phyloP scores from a whole-genome alignment of 2,113 vertebrate genomes.

The Lota lota region DNA sequence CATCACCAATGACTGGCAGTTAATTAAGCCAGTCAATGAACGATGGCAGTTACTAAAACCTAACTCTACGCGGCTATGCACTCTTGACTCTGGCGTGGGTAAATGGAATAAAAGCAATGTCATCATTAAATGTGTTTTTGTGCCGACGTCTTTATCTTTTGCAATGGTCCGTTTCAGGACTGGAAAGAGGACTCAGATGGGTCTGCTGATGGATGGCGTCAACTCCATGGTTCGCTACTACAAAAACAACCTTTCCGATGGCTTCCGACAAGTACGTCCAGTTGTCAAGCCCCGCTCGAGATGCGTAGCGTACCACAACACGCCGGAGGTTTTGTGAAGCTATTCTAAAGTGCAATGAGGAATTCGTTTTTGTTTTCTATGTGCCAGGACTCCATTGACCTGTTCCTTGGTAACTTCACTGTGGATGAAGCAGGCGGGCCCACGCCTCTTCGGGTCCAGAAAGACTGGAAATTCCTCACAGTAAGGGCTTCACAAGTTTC shows the following conservation, averaged over 20 bases:
- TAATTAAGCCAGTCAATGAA: too few relatives aligned
- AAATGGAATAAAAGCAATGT: neutral
- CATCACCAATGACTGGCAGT: too few relatives aligned
- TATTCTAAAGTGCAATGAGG: too few relatives aligned
- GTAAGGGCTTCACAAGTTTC: slow-evolving; percentile 55
- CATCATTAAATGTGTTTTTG: neutral
- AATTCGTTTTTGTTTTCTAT: neutral
- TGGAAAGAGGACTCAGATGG: slow-evolving; percentile 92
- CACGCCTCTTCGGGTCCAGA: slow-evolving; percentile 84
- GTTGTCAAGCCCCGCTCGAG: too few relatives aligned
- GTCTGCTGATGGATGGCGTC: slow-evolving; percentile 95
- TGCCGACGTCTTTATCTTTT: neutral
- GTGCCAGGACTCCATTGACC: slow-evolving; percentile 90
- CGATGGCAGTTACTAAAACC: too few relatives aligned
- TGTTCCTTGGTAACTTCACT: slow-evolving; percentile 95
- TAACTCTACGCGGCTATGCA: too few relatives aligned
- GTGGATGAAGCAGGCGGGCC: slow-evolving; percentile 88
- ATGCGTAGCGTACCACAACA: too few relatives aligned
- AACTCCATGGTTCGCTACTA: slow-evolving; percentile 96
- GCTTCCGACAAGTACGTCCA: slow-evolving; percentile 88
- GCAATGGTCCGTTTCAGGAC: slow-evolving; percentile 73
- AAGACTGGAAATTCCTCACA: slow-evolving; percentile 94
- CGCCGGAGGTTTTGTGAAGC: too few relatives aligned
- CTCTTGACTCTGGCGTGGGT: too few relatives aligned
- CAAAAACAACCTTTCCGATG: slow-evolving; percentile 98